phyloP scores from a whole-genome alignment of 2,888 invertebrate species.

The Tetragonula carbonaria region DNA sequence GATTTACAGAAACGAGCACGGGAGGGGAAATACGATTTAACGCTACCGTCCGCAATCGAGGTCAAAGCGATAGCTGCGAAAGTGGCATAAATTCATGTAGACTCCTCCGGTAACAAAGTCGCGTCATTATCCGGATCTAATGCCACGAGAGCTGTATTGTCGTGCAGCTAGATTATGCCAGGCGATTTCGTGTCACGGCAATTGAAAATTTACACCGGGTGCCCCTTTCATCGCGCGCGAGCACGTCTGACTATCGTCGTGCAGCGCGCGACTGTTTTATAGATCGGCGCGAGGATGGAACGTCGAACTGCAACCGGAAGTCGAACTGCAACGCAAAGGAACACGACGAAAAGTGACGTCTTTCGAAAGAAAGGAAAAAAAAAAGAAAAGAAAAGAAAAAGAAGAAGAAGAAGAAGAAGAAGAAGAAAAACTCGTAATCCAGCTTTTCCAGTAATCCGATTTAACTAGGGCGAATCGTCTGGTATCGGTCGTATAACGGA shows the following conservation, averaged over 20 bases:
- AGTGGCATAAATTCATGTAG: slow-evolving; percentile 13
- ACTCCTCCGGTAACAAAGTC: slow-evolving; percentile 40
- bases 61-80: neutral
- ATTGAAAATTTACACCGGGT: slow-evolving; percentile 36
- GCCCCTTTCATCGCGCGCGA: neutral
- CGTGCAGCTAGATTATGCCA: slow-evolving; percentile 48
- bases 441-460: slow-evolving; percentile 73
- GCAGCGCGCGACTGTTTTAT: slow-evolving; percentile 36
- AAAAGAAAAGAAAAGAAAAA: too few relatives aligned
- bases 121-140: slow-evolving; percentile 37
- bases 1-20: neutral
- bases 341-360: slow-evolving; percentile 49
- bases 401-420: too few relatives aligned
- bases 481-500: slow-evolving; percentile 59
- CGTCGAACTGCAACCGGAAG: slow-evolving; percentile 61
- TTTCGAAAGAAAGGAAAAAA: slow-evolving; percentile 65
- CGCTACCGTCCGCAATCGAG: neutral
- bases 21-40: slow-evolving; percentile 4
- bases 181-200: slow-evolving; percentile 28
- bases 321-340: slow-evolving; percentile 39
- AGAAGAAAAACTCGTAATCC: slow-evolving; percentile 73
- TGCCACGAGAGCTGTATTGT: slow-evolving; percentile 34
- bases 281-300: slow-evolving; percentile 42
- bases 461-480: slow-evolving; percentile 66
- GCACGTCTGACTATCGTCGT: slow-evolving; percentile 10